These are phyloP conservation scores for Cremastinae sp. DNA, from an alignment of 2,888 invertebrate genomes.

Conservation along the genomic window DNA sequence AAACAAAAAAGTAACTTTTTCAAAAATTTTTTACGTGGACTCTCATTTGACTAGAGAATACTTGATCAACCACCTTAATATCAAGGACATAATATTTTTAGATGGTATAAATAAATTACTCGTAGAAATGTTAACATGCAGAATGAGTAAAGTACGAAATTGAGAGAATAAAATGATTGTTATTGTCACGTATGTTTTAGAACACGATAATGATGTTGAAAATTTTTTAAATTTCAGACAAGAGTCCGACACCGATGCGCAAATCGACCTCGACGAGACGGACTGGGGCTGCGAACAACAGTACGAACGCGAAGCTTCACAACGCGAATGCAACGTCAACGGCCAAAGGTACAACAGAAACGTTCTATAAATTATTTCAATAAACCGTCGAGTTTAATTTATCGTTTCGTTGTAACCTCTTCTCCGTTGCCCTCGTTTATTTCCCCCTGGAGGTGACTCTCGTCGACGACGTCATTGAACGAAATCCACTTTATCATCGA, in stretches of 20 bases:
- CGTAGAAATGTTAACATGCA: too few species aligned
- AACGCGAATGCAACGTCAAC: constrained; percentile 50
- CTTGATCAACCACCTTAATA: too few species aligned
- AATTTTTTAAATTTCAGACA: constrained; percentile 72
- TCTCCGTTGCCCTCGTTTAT: constrained; percentile 29
- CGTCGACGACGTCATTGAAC: constrained; percentile 21
- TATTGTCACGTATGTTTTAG: too few species aligned
- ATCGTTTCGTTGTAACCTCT: constrained; percentile 8
- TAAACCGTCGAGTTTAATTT: constrained; percentile 2
- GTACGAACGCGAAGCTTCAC: constrained; percentile 52
- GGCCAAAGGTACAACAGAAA: constrained; percentile 58
- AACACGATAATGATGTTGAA: constrained; percentile 24
- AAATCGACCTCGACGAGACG: constrained; percentile 67
- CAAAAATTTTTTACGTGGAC: too few species aligned
- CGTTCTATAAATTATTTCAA: constrained; percentile 10
- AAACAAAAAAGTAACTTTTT: too few species aligned
- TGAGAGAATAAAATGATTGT: not conserved
- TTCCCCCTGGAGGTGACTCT: constrained; percentile 16
- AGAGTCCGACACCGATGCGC: constrained; percentile 73
- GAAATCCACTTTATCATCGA: not conserved
- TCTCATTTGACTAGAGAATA: too few species aligned
- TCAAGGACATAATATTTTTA: too few species aligned
- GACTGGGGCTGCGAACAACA: constrained; percentile 51
- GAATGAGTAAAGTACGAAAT: too few species aligned
- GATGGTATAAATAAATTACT: too few species aligned